These are phyloP conservation scores for Heliothis virescens DNA, from an alignment of 1,140 invertebrate species.

Conservation along the genomic window DNA sequence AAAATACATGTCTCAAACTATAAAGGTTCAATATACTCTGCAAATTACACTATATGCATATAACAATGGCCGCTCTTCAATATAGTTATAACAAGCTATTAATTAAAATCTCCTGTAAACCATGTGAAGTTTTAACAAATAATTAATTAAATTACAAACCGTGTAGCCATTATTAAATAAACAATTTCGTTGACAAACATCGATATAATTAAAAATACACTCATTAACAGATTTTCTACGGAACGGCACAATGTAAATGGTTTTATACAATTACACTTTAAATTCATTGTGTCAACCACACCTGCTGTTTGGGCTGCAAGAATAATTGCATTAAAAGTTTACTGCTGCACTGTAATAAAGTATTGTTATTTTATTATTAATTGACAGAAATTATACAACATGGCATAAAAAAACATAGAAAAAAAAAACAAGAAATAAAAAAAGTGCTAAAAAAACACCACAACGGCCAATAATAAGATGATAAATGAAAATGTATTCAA, in stretches of 20 bases:
- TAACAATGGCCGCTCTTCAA: too few species aligned
- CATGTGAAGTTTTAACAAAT: background rate
- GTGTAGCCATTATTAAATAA: conserved; percentile 2
- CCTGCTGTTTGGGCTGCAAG: conserved; percentile 8
- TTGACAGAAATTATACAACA: too few species aligned
- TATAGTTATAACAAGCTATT: too few species aligned
- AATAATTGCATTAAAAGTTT: conserved; percentile 25
- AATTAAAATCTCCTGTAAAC: too few species aligned
- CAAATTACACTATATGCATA: too few species aligned
- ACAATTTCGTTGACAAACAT: background rate
- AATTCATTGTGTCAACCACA: conserved; percentile 11
- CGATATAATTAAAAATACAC: conserved; percentile 19
- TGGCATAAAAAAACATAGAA: too few species aligned
- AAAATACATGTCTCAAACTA: too few species aligned
- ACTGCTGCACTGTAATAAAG: background rate
- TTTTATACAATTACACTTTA: conserved; percentile 18
- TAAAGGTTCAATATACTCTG: too few species aligned
- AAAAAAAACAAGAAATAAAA: too few species aligned
- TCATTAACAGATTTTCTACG: conserved; percentile 16
- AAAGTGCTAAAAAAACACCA: too few species aligned
- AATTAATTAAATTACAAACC: background rate
- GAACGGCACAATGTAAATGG: conserved; percentile 3
- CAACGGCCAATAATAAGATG: too few species aligned
- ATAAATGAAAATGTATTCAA: too few species aligned
- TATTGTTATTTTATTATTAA: background rate